A percentile compares a stretch with the other conserved stretches of the same genome.
These are phyloP conservation scores for Cremastinae sp. DNA, from an alignment of 2,888 invertebrate species.

Conservation along the genomic window DNA sequence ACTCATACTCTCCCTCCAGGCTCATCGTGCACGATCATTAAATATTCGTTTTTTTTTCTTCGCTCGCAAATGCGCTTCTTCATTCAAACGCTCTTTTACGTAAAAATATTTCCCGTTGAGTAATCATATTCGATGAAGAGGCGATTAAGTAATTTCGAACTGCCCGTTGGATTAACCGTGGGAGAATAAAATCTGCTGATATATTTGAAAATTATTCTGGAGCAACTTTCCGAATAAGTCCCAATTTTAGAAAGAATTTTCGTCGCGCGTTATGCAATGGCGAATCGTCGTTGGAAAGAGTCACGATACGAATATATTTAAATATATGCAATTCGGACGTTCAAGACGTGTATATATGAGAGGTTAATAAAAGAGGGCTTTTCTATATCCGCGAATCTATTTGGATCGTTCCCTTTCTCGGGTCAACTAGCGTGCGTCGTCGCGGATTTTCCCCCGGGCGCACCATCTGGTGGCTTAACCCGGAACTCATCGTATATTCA, in stretches of 20 bases:
- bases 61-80: too few relatives aligned
- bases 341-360: constrained; percentile 11
- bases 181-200: not conserved
- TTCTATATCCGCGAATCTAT: constrained; percentile 45
- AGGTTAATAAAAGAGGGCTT: constrained; percentile 20
- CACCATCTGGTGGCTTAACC: not conserved
- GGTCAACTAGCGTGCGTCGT: constrained; percentile 32
- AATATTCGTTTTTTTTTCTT: too few relatives aligned
- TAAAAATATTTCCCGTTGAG: too few relatives aligned
- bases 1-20: too few relatives aligned
- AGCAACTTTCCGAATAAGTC: not conserved
- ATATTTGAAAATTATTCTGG: not conserved
- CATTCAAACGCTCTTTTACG: not conserved
- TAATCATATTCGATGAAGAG: too few relatives aligned
- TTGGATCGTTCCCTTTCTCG: constrained; percentile 45
- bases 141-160: too few relatives aligned
- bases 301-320: constrained; percentile 29
- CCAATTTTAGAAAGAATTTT: constrained; percentile 3
- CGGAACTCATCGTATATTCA: not conserved
- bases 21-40: too few relatives aligned
- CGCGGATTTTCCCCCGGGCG: constrained; percentile 13
- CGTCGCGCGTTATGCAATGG: constrained; percentile 34
- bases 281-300: constrained; percentile 31
- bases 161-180: not conserved
- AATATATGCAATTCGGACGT: constrained; percentile 5